phyloP scores from a whole-genome alignment of 30 jellyfish, hydroid and myxozoan genomes.

The Aurelia sp. region DNA sequence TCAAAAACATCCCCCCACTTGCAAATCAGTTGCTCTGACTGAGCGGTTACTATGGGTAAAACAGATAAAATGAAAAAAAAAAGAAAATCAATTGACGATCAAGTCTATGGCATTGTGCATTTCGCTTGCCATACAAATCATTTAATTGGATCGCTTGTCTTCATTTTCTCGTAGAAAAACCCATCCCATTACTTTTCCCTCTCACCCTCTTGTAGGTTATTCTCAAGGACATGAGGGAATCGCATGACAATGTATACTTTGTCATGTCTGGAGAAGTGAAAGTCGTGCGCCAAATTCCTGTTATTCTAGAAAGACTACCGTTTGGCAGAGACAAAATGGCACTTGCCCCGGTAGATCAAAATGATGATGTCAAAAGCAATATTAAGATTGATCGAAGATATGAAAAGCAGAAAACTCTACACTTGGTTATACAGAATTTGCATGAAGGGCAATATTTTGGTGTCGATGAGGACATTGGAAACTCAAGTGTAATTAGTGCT shows the following conservation, averaged over 20 bases:
- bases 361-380: slow-evolving; percentile 28
- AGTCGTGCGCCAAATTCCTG: slow-evolving; percentile 83
- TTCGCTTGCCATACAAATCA: too few species aligned
- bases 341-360: slow-evolving; percentile 34
- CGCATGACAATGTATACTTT: slow-evolving; percentile 59
- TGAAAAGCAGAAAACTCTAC: slow-evolving; percentile 20
- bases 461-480: slow-evolving; percentile 65
- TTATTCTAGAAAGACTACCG: slow-evolving; percentile 50
- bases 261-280: slow-evolving; percentile 80
- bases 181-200: too few species aligned
- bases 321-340: slow-evolving; percentile 54
- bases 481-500: slow-evolving; percentile 50
- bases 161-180: too few species aligned
- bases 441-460: slow-evolving; percentile 69
- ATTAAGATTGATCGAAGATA: slow-evolving; percentile 19
- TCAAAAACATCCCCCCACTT: too few species aligned
- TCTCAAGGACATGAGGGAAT: slow-evolving; percentile 50
- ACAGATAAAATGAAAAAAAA: too few species aligned
- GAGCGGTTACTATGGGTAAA: too few species aligned
- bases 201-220: slow-evolving; percentile 29
- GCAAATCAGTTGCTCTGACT: too few species aligned
- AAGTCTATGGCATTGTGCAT: too few species aligned
- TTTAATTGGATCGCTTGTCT: too few species aligned
- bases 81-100: too few species aligned
- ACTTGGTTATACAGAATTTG: slow-evolving; percentile 36